phyloP scores from a whole-genome alignment of 2,797 vertebrate species.

The Anabas testudineus region DNA sequence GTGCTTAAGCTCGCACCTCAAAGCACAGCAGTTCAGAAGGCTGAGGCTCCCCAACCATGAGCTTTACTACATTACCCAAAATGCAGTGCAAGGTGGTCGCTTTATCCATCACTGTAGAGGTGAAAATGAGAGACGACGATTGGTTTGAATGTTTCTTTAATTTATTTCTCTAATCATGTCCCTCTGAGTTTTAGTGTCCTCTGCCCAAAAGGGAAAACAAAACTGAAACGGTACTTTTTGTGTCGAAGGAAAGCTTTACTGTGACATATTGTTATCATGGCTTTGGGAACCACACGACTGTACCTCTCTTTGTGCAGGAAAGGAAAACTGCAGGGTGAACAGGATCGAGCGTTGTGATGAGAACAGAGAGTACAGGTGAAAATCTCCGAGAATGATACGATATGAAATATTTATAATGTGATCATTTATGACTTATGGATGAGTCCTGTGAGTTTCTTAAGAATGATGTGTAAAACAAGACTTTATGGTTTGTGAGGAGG shows the following conservation, averaged over 20 bases:
- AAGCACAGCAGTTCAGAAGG: conserved; percentile 74
- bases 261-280: conserved; percentile 64
- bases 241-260: conserved; percentile 74
- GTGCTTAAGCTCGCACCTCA: conserved; percentile 60
- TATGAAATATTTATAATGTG: conserved; percentile 65
- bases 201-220: conserved; percentile 63
- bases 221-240: conserved; percentile 68
- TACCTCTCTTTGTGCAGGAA: conserved; percentile 61
- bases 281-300: conserved; percentile 59
- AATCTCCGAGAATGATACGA: conserved; percentile 50
- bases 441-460: conserved; percentile 54
- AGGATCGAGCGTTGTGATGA: conserved; percentile 29
- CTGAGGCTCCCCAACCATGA: conserved; percentile 60
- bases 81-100: conserved; percentile 58
- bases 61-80: conserved; percentile 71
- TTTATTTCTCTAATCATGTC: conserved; percentile 23
- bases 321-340: conserved; percentile 42
- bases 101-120: conserved; percentile 36
- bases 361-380: conserved; percentile 27
- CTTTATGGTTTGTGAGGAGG: conserved; percentile 47
- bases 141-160: conserved; percentile 52
- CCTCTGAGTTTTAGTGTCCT: conserved; percentile 40
- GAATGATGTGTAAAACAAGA: conserved; percentile 41
- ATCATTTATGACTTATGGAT: conserved; percentile 49
- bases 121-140: conserved; percentile 60